Conservation (phyloP, 2,888 invertebrate species). For the Eupithecia subumbrata region DNA sequence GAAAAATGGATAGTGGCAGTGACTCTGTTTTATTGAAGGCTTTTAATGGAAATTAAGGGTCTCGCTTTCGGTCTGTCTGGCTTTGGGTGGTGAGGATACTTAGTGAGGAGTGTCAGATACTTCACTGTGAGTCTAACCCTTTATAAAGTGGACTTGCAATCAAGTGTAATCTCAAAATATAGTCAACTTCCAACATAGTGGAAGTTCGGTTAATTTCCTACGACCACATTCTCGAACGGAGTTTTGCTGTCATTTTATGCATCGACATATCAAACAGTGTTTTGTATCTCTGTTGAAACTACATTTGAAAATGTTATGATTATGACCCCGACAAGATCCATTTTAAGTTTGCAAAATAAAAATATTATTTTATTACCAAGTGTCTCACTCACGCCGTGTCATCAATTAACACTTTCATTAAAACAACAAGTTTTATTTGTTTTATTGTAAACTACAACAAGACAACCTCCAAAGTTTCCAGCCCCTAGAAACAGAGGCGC, state of each 20-base stretch:
- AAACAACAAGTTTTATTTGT: no score
- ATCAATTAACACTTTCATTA: no score
- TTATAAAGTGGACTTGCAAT: neutral
- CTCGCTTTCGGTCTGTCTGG: constrained; percentile 11
- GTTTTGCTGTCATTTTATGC: neutral
- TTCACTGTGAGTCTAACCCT: neutral
- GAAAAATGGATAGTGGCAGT: constrained; percentile 63
- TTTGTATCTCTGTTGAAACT: neutral
- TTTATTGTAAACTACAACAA: neutral
- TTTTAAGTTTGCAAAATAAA: neutral
- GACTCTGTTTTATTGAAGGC: constrained; percentile 49
- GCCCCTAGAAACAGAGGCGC: neutral
- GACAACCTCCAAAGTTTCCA: neutral
- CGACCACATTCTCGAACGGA: neutral
- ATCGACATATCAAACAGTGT: neutral
- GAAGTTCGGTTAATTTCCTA: neutral
- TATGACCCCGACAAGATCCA: neutral
- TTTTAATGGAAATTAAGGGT: constrained; percentile 38
- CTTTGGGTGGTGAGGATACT: constrained; percentile 12
- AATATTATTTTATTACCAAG: no score
- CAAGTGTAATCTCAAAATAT: neutral
- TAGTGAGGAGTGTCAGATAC: neutral
- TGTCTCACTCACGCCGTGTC: neutral
- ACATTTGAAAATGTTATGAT: neutral
- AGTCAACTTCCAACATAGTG: neutral